Evolutionary conservation across 2,113 vertebrate species (phyloP).

Genomic region (Australoheros scitulus): DNA sequence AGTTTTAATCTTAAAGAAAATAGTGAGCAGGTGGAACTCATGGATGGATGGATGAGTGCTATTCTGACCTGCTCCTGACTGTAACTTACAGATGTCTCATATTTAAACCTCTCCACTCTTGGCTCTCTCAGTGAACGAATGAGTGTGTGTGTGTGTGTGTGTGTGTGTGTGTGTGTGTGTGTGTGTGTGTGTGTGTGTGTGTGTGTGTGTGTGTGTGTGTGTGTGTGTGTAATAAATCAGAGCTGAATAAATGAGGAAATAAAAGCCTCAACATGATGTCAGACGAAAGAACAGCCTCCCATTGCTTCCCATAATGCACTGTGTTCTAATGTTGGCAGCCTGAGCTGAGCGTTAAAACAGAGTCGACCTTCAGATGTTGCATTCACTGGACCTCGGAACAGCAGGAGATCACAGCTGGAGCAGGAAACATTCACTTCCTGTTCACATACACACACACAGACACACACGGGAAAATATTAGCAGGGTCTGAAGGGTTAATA

Average conservation of each 20-base stretch:
- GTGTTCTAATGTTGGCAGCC: conserved; percentile 31
- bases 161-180: no score
- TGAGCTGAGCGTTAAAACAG: not conserved
- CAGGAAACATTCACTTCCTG: not conserved
- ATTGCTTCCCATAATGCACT: conserved; percentile 12
- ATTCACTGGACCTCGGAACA: conserved; percentile 28
- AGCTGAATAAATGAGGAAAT: not conserved
- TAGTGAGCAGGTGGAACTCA: not conserved
- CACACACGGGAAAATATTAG: no score
- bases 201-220: not conserved
- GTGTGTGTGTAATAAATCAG: not conserved
- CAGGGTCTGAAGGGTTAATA: not conserved
- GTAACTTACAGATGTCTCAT: not conserved
- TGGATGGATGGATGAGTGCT: fast-evolving
- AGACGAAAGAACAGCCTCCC: not conserved
- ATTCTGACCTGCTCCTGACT: not conserved
- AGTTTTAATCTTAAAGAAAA: not conserved
- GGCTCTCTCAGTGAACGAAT: no score
- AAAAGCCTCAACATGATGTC: not conserved
- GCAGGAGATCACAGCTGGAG: not conserved
- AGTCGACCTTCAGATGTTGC: not conserved
- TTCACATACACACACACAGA: not conserved
- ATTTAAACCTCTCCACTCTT: no score
- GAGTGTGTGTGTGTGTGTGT: no score
- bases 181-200: no score